phyloP scores from a whole-genome alignment of 2,113 vertebrate genomes.

The Acrocephalus arundinaceus region DNA sequence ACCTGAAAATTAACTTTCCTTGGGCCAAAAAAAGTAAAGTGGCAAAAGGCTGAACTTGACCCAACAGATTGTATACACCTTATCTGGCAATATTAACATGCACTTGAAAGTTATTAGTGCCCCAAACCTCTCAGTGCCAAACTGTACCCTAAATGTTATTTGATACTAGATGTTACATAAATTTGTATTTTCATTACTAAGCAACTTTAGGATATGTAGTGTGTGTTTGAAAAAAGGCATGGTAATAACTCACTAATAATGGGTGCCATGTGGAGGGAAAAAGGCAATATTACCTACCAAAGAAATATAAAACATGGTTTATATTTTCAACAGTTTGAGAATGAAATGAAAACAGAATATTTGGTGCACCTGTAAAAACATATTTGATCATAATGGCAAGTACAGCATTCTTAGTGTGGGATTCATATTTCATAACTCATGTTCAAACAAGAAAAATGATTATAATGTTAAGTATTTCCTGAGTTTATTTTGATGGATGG shows the following conservation, averaged over 20 bases:
- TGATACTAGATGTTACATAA: slow-evolving; percentile 68
- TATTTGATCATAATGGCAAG: slow-evolving; percentile 86
- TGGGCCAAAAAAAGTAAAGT: neutral
- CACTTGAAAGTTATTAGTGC: slow-evolving; percentile 44
- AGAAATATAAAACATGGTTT: slow-evolving; percentile 81
- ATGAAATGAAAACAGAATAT: slow-evolving; percentile 84
- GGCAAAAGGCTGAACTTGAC: slow-evolving; percentile 34
- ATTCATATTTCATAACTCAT: slow-evolving; percentile 84
- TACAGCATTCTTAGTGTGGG: slow-evolving; percentile 80
- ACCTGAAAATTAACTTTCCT: neutral
- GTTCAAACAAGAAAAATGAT: slow-evolving; percentile 87
- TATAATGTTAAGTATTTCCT: slow-evolving; percentile 91
- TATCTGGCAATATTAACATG: slow-evolving; percentile 49
- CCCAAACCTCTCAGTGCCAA: slow-evolving; percentile 36
- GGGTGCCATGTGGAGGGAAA: slow-evolving; percentile 78
- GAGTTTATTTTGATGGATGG: slow-evolving; percentile 89
- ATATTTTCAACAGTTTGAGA: slow-evolving; percentile 83
- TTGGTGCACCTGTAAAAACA: slow-evolving; percentile 91
- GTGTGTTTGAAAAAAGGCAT: slow-evolving; percentile 59
- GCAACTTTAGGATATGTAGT: slow-evolving; percentile 72
- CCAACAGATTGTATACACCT: slow-evolving; percentile 39
- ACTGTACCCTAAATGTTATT: slow-evolving; percentile 42
- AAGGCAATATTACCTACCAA: slow-evolving; percentile 73
- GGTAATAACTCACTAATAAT: slow-evolving; percentile 80
- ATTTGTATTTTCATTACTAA: slow-evolving; percentile 79